Evolutionary conservation across 2,113 vertebrate genomes (phyloP).

Genomic region (Microcebus tavaratra): DNA sequence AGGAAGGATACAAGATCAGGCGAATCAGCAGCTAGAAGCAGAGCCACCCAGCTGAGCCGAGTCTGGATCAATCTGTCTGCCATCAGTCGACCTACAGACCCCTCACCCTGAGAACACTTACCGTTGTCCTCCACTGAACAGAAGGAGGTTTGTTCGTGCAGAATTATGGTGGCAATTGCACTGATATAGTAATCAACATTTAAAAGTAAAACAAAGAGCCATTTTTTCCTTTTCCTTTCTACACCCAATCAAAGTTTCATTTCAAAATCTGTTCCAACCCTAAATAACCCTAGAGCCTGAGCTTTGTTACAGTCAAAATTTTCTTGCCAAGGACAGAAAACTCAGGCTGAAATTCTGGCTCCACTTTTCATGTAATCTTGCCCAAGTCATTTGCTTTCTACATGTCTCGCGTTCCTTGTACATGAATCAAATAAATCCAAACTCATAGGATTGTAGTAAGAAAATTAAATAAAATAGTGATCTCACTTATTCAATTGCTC

Average conservation of each 20-base stretch:
- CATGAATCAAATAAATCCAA: constrained; percentile 30
- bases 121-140: not conserved
- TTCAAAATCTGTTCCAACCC: not conserved
- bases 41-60: not conserved
- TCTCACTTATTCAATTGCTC: not conserved
- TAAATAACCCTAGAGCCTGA: not conserved
- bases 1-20: not conserved
- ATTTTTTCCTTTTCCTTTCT: not conserved
- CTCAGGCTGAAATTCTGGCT: not conserved
- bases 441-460: not conserved
- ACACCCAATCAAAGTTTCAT: not conserved
- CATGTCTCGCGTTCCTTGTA: not conserved
- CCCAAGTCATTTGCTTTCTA: not conserved
- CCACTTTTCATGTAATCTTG: not conserved
- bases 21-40: not conserved
- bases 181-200: not conserved
- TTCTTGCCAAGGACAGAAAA: not conserved
- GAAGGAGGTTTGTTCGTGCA: not conserved
- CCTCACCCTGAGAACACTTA: not conserved
- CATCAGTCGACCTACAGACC: not conserved
- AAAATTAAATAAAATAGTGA: not conserved
- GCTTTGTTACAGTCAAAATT: not conserved
- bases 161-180: not conserved
- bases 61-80: not conserved
- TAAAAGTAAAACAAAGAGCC: not conserved